Conservation (phyloP, 53 echinoderm and acorn worm genomes). For the Luidia sarsii region DNA sequence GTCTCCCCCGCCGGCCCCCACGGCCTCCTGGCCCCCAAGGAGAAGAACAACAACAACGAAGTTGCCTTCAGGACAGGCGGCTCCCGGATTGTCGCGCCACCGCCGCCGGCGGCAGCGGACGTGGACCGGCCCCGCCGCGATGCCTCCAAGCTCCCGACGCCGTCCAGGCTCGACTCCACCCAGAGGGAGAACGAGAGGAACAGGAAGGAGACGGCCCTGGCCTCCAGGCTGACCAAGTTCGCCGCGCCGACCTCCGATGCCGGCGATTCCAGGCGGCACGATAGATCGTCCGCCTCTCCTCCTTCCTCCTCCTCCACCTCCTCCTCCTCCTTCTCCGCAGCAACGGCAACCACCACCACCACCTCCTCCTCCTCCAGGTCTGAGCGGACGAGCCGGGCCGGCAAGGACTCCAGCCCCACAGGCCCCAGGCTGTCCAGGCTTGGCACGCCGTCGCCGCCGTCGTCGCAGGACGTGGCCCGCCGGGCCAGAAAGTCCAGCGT, state of each 20-base stretch:
- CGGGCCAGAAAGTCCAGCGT: not conserved
- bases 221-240: constrained; percentile 1
- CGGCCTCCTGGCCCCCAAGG: constrained; percentile 1
- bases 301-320: not conserved
- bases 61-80: constrained; percentile 19
- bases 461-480: not conserved
- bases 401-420: not conserved
- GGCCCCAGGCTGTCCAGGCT: constrained; percentile 14
- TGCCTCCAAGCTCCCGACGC: constrained; percentile 7
- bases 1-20: too few relatives aligned
- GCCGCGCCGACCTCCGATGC: not conserved
- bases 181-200: constrained; percentile 42
- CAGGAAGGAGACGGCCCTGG: constrained; percentile 20
- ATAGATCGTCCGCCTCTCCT: not conserved
- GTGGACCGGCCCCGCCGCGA: not conserved
- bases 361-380: not conserved
- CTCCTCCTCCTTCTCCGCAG: not conserved
- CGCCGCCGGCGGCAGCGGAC: too few relatives aligned
- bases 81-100: constrained; percentile 8
- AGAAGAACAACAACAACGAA: constrained; percentile 31
- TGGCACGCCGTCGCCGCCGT: constrained; percentile 4
- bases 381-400: constrained; percentile 4
- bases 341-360: too few relatives aligned
- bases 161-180: constrained; percentile 30
- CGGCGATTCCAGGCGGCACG: not conserved